Evolutionary conservation across 1,140 invertebrate species (phyloP), one percentile per base, ranked within the genome.

Genomic region (Formica exsecta): DNA sequence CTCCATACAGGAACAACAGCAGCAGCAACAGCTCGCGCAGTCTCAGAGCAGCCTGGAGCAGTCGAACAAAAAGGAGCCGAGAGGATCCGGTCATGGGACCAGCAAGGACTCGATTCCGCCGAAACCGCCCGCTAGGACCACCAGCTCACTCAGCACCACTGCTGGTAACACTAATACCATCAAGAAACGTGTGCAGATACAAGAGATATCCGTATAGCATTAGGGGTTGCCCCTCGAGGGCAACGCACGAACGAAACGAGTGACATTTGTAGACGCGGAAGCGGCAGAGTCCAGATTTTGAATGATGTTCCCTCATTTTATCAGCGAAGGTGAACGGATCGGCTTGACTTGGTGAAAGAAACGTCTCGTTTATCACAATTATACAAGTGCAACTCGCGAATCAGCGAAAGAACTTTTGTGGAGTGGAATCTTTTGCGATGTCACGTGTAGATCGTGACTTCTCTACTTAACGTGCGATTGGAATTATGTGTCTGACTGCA

Each of bases 131-230:
- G 90, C 92, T 6, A 93, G 95, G 22, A 95, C 94, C 3, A 95
- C 94, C 25, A 95, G 94, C 76, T 95, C 95, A 11, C 89, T 95
- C 13, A 95, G 91, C 88, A 79, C 87, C 65, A 25, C 94, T 92
- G 29, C 95, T 93, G n/a, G 87, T 90, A 83, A 90, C 89, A 91
- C 92, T 25, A 95, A 95, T 25, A 96, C 96, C 1, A 93, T 96
- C 71, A 97, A 97, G 92, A 97, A 96, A 95, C 94, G 96, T 77
- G 96, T 96, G 76, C 96, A 97, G 93, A 97, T 97, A 86, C 96
- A 96, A 93, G 96, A 97, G 91, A 96, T 96, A 92, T 96, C 96
- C 57, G 96, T 97, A 96, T 97, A 96, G 95, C 96, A 95, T 92
- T 95, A 95, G 94, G 94, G 94, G 92, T 95, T 95, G 94, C 94